A percentile compares a stretch with the other conserved stretches of the same genome.
Conservation (phyloP, 2,797 vertebrate genomes). For the Meda fulgida region DNA sequence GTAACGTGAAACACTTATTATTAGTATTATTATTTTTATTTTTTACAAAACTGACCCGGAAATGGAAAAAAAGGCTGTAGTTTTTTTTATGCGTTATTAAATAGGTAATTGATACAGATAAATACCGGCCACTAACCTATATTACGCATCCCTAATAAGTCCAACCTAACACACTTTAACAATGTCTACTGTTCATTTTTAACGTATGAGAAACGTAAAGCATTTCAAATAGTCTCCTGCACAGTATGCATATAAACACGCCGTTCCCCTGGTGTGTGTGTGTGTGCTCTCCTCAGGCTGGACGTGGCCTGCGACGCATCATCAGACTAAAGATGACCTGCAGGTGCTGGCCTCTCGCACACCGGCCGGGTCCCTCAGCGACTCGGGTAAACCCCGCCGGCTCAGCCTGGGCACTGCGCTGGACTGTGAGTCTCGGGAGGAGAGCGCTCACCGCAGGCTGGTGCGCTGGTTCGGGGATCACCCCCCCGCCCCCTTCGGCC, state of each 20-base stretch:
- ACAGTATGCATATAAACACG: neutral
- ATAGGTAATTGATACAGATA: neutral
- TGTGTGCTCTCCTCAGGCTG: constrained; percentile 72
- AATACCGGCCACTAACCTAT: neutral
- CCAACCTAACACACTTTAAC: too few species aligned
- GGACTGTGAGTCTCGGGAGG: constrained; percentile 65
- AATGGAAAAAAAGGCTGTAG: neutral
- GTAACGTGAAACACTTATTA: too few species aligned
- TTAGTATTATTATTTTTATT: too few species aligned
- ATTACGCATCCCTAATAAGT: too few species aligned
- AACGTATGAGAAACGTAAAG: too few species aligned
- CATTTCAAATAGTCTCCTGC: too few species aligned
- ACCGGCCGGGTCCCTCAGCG: constrained; percentile 33
- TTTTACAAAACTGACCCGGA: too few species aligned
- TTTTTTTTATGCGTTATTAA: neutral
- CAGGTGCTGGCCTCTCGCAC: constrained; percentile 64
- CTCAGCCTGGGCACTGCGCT: constrained; percentile 68
- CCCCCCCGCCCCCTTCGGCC: constrained; percentile 81
- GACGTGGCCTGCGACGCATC: constrained; percentile 76
- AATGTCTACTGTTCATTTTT: too few species aligned
- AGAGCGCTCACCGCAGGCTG: constrained; percentile 79
- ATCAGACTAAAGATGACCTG: constrained; percentile 75
- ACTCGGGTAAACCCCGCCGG: constrained; percentile 49
- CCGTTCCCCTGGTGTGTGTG: too few species aligned
- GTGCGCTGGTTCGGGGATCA: constrained; percentile 86